Evolutionary conservation across 1,140 invertebrate species (phyloP), one percentile per base, ranked within the genome.

Genomic region (Ladona fulva): DNA sequence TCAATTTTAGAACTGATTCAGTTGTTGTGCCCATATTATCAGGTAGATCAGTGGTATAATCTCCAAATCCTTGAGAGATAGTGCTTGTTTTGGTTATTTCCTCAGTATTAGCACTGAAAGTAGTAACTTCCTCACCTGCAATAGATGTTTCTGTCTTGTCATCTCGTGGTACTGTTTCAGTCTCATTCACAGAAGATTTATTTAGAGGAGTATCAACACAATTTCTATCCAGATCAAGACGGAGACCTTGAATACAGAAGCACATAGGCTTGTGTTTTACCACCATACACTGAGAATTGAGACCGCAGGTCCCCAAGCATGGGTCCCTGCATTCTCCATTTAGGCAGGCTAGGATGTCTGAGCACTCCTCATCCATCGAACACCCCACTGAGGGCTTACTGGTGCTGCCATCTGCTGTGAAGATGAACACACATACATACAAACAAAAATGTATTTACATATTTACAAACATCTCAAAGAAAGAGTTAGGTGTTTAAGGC

Each of bases 321-420:
- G 89, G 90, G 86, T 92, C 89, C 83, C 87, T 84, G 85, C 92
- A 93, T 84, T 86, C 85, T 79, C 87, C 87, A 80, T 86, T 85
- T 82, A 90, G 85, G 86, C 91, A 93, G 83, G 88, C 88, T 82
- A 89, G 85, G 84, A 86, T 86, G 81, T 89, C 87, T 82, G 86
- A 88, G 86, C 91, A 93, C 81, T 92, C 89, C 81, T 87, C 86
- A 84, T 92, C 87, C 83, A 85, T 85, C 81, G 86, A 87, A 87
- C 89, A 90, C 82, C 82, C 84, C 83, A 80, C 83, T 80, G 85
- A 82, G 80, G 84, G 83, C 52, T 66, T 22, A 81, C 83, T 84
- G 83, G 84, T 83, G 81, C 83, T 85, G 80, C 82, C 83, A 82
- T 80, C 81, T 80, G 84, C 86, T 88, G 87, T 85, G 86, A 83